Evolutionary conservation across 2,888 invertebrate species (phyloP), one percentile per base, ranked within the genome.

Genomic region (Tenthredo scrophulariae): DNA sequence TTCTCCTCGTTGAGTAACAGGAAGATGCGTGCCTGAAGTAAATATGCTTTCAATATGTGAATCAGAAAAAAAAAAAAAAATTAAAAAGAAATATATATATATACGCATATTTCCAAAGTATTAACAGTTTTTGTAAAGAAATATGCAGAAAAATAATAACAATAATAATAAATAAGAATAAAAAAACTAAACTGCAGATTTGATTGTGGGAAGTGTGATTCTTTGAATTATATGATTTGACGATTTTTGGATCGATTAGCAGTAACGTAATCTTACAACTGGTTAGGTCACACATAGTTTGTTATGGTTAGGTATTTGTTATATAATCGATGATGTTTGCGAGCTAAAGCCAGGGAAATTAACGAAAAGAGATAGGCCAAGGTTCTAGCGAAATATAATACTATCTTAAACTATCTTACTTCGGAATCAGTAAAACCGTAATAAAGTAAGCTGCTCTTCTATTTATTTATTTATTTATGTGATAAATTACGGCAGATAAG

Each of bases 391-490:
- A 80, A 40, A 80, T 62, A 62, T 62, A n/a, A 62, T 22, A 54
- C 77, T n/a, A 77, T 77, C 50, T 79, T 50, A 29, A 50, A 77
- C 29, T 77, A 77, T 29, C 77, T 54, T 77, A 77, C 77, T 77
- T 50, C 50, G 77, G 33, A 58, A 80, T 40, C 62, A 62, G 33
- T 80, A 62, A 80, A 62, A 80, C 62, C 80, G 40, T 80, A 80
- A 80, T 80, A 62, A 40, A 80, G 62, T 40, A 80, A 80, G 62
- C 62, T 80, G 37, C 58, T 58, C 62, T 80, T 86, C 85, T 86
- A 87, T 87, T 87, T 86, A 87, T 87, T 87, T 86, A 87, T 87
- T 87, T 87, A 86, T 87, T 87, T 87, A 87, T 87, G 85, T 86
- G 86, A 87, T 85, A 82, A 85, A 79, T 85, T 84, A 86, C 50